These are phyloP conservation scores for Protonibea diacanthus DNA, from an alignment of 2,797 vertebrate genomes.

Conservation along the genomic window DNA sequence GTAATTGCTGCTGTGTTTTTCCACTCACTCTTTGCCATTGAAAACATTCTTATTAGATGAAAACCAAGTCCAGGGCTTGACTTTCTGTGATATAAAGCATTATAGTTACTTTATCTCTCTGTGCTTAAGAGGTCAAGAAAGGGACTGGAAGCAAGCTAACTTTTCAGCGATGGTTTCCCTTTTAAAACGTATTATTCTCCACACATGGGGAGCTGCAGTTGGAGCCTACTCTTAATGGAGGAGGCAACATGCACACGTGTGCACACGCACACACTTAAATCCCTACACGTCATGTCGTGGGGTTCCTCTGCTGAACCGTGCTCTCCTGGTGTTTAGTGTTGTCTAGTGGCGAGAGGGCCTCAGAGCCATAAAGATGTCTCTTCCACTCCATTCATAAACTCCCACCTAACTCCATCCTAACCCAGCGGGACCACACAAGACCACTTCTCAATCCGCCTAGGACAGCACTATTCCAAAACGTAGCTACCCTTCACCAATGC, in stretches of 20 bases:
- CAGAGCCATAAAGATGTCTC: conserved; percentile 67
- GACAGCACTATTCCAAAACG: conserved; percentile 11
- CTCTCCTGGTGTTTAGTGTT: conserved; percentile 56
- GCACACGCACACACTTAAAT: conserved; percentile 14
- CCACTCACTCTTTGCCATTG: conserved; percentile 51
- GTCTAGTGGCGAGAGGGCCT: conserved; percentile 40
- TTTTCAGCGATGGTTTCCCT: conserved; percentile 9
- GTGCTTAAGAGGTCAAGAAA: conserved; percentile 12
- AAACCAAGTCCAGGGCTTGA: conserved; percentile 11
- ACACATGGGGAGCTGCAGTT: conserved; percentile 8
- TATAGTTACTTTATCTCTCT: conserved; percentile 14
- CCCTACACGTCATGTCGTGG: conserved; percentile 20
- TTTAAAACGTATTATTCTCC: conserved; percentile 12
- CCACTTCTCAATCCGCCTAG: conserved; percentile 16
- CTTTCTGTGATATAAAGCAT: conserved; percentile 22
- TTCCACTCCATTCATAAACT: conserved; percentile 60
- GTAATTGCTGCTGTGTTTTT: conserved; percentile 72
- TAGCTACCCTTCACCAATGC: conserved; percentile 8
- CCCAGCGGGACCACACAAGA: conserved; percentile 63
- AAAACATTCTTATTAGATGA: conserved; percentile 52
- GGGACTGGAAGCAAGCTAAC: background rate
- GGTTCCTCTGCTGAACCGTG: conserved; percentile 30
- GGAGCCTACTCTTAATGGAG: conserved; percentile 2
- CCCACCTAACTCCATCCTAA: conserved; percentile 42
- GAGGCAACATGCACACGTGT: conserved; percentile 1